A percentile compares a stretch with the other conserved stretches of the same genome.
Evolutionary conservation across 2,888 invertebrate genomes (phyloP).

Genomic region (Cataglyphis altisquamis): DNA sequence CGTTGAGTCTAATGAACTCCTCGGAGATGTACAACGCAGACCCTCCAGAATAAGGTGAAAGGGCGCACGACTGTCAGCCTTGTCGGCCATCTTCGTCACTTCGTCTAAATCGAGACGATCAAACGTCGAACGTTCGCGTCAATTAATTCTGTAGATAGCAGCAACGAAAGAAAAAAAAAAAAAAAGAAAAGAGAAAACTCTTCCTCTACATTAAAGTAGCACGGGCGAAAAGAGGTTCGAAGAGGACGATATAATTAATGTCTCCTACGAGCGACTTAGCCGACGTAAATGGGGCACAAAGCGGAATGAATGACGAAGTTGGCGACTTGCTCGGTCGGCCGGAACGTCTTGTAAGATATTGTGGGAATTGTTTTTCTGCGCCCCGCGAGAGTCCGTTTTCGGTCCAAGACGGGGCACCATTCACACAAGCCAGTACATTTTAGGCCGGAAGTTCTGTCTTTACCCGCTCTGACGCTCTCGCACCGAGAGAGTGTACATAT

Average conservation of each 20-base stretch:
- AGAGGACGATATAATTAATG: constrained; percentile 42
- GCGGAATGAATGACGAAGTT: constrained; percentile 60
- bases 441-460: constrained; percentile 75
- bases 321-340: constrained; percentile 74
- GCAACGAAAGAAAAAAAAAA: constrained; percentile 45
- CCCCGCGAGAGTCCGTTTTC: constrained; percentile 78
- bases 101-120: constrained; percentile 50
- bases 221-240: constrained; percentile 45
- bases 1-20: constrained; percentile 80
- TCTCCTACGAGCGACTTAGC: constrained; percentile 53
- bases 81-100: constrained; percentile 69
- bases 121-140: constrained; percentile 64
- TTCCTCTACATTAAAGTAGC: constrained; percentile 54
- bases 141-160: constrained; percentile 60
- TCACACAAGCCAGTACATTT: constrained; percentile 83
- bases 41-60: constrained; percentile 80
- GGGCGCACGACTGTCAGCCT: constrained; percentile 70
- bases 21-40: constrained; percentile 76
- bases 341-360: constrained; percentile 83
- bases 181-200: constrained; percentile 7
- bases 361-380: constrained; percentile 86
- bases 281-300: constrained; percentile 51
- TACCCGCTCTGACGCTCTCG: constrained; percentile 28
- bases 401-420: constrained; percentile 77
- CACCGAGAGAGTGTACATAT: not conserved